Base-by-base conservation (phyloP, 2,888 invertebrate genomes). In the Cryptocheilus praepositus region DNA sequence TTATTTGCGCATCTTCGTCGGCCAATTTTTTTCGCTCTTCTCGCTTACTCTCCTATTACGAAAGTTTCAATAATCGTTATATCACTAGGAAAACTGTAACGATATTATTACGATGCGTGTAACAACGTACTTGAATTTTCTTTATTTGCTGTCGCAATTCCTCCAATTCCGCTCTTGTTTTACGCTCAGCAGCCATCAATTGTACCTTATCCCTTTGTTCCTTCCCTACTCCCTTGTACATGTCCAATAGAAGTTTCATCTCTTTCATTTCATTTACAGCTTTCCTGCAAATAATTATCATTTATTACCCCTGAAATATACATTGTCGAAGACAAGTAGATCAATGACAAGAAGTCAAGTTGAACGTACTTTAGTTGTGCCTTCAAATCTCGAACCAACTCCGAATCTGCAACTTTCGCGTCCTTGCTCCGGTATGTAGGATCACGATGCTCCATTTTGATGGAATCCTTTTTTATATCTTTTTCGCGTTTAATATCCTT, bases 171-270 rank as follows among this genome's bases (percentile, higher is more conserved):
- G 95, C 95, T 25, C 97, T 90, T 0, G 95, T 92, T 90, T 97
- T 97, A 83, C 97, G 94, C 89, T 98, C 98, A 0, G 95, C 95
- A 0, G 97, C 96, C 98, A 98, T 97, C 65, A 98, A 91, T 89
- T 97, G 96, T 52, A 97, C 98, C 90, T 98, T 98, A 88, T 98
- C 98, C 4, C 98, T 91, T 87, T 97, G 97, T 85, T 98, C 98
- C 88, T 98, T 98, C 67, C 97, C 95, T 8, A 96, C 96, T n/a
- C 97, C 96, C 90, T 98, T 98, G 90, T 98, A 98, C 96, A 98
- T 98, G 88, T 98, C 98, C 72, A 98, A 90, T 13, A 98, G 89
- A 0, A 98, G 90, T 87, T 98, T 98, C 93, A 98, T 92, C 89
- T 98, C 98, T 83, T 97, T 96, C 89, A 97, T 96, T 86, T 96